Conservation (phyloP, 2,797 vertebrate genomes). For the Staurois parvus region DNA sequence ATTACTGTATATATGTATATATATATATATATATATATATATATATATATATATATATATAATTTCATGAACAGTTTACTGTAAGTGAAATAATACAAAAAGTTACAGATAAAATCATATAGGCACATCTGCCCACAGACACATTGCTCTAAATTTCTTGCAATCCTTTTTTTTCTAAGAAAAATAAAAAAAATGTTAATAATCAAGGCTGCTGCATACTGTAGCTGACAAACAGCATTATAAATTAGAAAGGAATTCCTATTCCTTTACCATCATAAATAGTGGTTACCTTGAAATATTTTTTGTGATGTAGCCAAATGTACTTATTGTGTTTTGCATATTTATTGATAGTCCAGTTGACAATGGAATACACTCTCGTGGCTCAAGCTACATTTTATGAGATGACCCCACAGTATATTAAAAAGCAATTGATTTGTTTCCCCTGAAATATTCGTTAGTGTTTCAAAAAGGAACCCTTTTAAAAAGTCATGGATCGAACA, state of each 20-base stretch:
- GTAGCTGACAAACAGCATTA: background rate
- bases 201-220: background rate
- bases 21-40: too few relatives aligned
- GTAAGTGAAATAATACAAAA: too few relatives aligned
- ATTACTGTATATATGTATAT: too few relatives aligned
- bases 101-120: too few relatives aligned
- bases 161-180: background rate
- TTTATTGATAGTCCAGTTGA: conserved; percentile 41
- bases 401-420: conserved; percentile 58
- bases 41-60: too few relatives aligned
- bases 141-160: too few relatives aligned
- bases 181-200: background rate
- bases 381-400: conserved; percentile 40
- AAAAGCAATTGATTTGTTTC: conserved; percentile 60
- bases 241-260: conserved; percentile 8
- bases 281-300: conserved; percentile 35
- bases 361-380: conserved; percentile 6
- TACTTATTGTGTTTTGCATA: conserved; percentile 48
- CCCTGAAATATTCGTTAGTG: conserved; percentile 50
- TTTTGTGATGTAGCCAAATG: conserved; percentile 25
- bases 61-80: too few relatives aligned
- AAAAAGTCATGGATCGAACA: conserved; percentile 57
- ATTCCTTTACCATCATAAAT: background rate
- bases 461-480: conserved; percentile 53
- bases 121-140: too few relatives aligned